Percentiles rank a stretch among this genome's conserved stretches.
Evolutionary conservation across 2,113 vertebrate species (phyloP).

Genomic region (Axis porcinus): DNA sequence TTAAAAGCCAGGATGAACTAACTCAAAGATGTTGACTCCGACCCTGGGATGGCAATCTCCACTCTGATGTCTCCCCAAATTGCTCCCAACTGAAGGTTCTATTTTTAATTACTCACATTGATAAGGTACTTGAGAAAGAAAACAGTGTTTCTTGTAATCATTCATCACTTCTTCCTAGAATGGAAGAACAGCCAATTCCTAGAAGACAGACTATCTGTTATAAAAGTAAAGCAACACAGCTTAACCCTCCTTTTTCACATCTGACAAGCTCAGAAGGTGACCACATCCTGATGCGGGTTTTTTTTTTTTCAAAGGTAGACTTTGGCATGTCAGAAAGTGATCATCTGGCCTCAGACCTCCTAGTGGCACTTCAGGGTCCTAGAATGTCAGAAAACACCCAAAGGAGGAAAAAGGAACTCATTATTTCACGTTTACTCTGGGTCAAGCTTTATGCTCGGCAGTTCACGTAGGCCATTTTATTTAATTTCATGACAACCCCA

Average conservation of each 20-base stretch:
- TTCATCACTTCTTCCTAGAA: constrained; percentile 40
- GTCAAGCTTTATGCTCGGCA: background rate
- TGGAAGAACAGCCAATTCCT: constrained; percentile 13
- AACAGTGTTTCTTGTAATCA: constrained; percentile 17
- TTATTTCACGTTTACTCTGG: background rate
- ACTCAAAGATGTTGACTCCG: background rate
- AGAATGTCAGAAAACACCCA: background rate
- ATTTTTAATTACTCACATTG: background rate
- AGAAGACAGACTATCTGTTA: constrained; percentile 5
- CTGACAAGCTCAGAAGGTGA: background rate
- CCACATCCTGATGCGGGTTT: background rate
- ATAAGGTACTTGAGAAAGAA: background rate
- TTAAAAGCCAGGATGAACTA: background rate
- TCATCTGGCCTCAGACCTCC: background rate
- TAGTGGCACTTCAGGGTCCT: background rate
- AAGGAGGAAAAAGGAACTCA: background rate
- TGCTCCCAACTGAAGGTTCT: background rate
- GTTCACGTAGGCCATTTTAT: background rate
- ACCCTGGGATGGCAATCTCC: background rate
- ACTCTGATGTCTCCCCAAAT: background rate
- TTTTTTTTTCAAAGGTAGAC: background rate
- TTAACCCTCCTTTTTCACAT: background rate
- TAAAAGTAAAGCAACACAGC: background rate
- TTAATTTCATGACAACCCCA: background rate
- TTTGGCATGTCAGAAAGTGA: background rate